Evolutionary conservation across 1,140 invertebrate species (phyloP).

Genomic region (Achroia grisella): DNA sequence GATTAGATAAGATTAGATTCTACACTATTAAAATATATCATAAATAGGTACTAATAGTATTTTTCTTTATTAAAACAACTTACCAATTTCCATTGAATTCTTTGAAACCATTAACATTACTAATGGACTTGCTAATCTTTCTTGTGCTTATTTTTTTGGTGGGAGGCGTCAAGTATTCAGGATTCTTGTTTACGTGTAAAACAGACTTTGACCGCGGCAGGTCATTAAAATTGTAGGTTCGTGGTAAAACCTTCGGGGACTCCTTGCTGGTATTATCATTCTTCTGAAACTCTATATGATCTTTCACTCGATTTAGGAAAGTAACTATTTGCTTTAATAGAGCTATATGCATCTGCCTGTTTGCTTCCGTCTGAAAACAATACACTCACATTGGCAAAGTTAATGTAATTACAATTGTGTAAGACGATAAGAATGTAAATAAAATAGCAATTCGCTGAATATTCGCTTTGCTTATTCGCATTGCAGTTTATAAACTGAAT

Average conservation of each 20-base stretch:
- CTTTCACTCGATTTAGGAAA: constrained; percentile 82
- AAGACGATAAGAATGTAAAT: constrained; percentile 6
- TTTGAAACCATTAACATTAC: constrained; percentile 59
- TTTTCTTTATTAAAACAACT: constrained; percentile 14
- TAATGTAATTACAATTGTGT: constrained; percentile 7
- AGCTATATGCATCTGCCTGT: constrained; percentile 85
- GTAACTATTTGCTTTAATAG: constrained; percentile 85
- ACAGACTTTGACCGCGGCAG: constrained; percentile 64
- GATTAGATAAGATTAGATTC: background rate
- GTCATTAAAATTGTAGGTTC: constrained; percentile 46
- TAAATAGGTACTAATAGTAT: too few relatives aligned
- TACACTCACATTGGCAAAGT: constrained; percentile 30
- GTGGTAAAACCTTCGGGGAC: constrained; percentile 37
- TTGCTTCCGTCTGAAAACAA: constrained; percentile 81
- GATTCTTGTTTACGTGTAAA: constrained; percentile 53
- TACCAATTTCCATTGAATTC: constrained; percentile 49
- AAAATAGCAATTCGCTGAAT: constrained; percentile 16
- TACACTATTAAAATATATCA: too few relatives aligned
- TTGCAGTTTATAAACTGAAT: constrained; percentile 5
- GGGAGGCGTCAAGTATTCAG: constrained; percentile 41
- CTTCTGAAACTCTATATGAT: constrained; percentile 73
- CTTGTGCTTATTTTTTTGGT: constrained; percentile 50
- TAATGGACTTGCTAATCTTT: constrained; percentile 64
- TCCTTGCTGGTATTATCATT: constrained; percentile 27
- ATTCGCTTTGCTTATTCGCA: constrained; percentile 27